These are phyloP conservation scores for Pituophis catenifer DNA, from an alignment of 2,113 vertebrate genomes.

Conservation along the genomic window DNA sequence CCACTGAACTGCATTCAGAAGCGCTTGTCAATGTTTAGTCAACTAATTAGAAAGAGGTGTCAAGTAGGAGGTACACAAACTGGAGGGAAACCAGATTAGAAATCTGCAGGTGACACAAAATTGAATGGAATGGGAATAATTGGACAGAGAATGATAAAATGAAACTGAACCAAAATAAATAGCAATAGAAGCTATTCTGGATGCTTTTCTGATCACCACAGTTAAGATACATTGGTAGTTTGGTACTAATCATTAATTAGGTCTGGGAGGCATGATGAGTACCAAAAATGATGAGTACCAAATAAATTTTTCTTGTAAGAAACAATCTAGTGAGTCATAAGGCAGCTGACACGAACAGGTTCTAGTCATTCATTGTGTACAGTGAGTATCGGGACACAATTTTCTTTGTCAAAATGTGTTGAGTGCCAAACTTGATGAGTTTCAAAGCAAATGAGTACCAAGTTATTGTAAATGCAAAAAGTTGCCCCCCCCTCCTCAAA, in stretches of 20 bases:
- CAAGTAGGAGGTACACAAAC: not conserved
- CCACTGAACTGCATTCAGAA: not conserved
- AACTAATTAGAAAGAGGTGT: not conserved
- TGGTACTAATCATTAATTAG: no score
- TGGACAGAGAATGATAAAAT: not conserved
- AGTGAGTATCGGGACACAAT: not conserved
- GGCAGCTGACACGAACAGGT: not conserved
- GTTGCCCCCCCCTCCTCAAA: no score
- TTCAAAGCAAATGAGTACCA: not conserved
- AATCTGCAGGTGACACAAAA: not conserved
- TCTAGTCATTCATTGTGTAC: not conserved
- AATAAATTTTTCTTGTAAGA: not conserved
- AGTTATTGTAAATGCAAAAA: not conserved
- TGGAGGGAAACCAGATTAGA: not conserved
- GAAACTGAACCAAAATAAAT: not conserved
- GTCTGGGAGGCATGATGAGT: not conserved
- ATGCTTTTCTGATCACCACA: not conserved
- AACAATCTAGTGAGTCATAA: not conserved
- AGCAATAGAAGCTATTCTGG: not conserved
- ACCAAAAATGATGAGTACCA: not conserved
- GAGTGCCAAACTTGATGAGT: not conserved
- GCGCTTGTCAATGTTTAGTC: not conserved
- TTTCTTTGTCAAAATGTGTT: not conserved
- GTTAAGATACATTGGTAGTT: no score
- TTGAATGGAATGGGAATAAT: not conserved